phyloP scores from a whole-genome alignment of 1,140 invertebrate species.

The Drosophila melanogaster region Release_6_plus_ISO1_MT NC_004354.4:11365001-11365500 shows the following conservation, averaged over 20 bases:
- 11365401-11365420: not conserved
- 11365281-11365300: too few relatives aligned
- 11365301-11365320: too few relatives aligned
- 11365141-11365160: slow-evolving; percentile 94
- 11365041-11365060: slow-evolving; percentile 92
- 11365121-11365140: slow-evolving; percentile 93
- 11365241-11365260: slow-evolving; percentile 60
- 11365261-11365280: not conserved
- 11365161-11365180: slow-evolving; percentile 90
- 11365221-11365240: slow-evolving; percentile 94
- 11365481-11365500: too few relatives aligned
- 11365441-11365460: not conserved
- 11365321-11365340: too few relatives aligned
- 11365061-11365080: slow-evolving; percentile 91
- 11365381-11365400: too few relatives aligned
- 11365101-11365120: slow-evolving; percentile 90
- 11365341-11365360: too few relatives aligned
- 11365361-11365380: not conserved
- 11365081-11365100: slow-evolving; percentile 93
- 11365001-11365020: not conserved
- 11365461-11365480: too few relatives aligned
- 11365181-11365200: slow-evolving; percentile 90
- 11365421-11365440: not conserved
- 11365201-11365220: slow-evolving; percentile 94
- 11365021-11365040: slow-evolving; percentile 85